A percentile compares a stretch with the other conserved stretches of the same genome.
Evolutionary conservation across 2,113 vertebrate genomes (phyloP).

Genomic region (chimpanzee (Pan troglodytes)): NHGRI_mPanTro3-v2.1_pri NC_086015.1:155711001-155711500

Average conservation of each 20-base stretch:
- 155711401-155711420: neutral
- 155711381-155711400: neutral
- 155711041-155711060: no score
- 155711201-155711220: no score
- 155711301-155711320: neutral
- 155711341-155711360: neutral
- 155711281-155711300: no score
- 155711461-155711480: neutral
- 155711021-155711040: no score
- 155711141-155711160: no score
- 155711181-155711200: no score
- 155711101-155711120: no score
- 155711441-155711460: neutral
- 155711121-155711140: no score
- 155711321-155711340: neutral
- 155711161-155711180: no score
- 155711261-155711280: neutral
- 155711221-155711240: neutral
- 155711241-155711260: accelerated
- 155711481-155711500: neutral
- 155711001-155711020: no score
- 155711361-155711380: neutral
- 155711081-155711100: no score
- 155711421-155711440: neutral
- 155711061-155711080: accelerated